Conservation (phyloP, 1,140 invertebrate species). For the Cardiocondyla obscurior region DNA sequence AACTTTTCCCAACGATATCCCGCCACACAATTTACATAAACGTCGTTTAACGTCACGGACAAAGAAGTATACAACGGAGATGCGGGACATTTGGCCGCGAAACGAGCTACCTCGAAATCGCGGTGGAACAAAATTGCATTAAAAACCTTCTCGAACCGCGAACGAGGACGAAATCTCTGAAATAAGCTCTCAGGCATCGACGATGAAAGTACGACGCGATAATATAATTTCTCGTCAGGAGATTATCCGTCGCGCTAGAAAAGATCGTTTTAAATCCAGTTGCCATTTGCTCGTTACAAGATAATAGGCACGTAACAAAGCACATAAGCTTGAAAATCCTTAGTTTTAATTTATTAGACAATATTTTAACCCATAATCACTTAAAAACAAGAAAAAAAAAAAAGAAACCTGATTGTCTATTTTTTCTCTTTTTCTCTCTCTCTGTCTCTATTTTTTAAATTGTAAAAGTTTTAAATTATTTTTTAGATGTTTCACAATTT, state of each 20-base stretch:
- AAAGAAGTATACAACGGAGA: background rate
- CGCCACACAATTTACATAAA: constrained; percentile 12
- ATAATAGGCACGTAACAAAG: constrained; percentile 10
- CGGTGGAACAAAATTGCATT: constrained; percentile 17
- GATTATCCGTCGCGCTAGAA: background rate
- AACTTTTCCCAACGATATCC: background rate
- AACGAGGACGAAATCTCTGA: constrained; percentile 22
- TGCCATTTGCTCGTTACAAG: background rate
- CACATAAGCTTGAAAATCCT: background rate
- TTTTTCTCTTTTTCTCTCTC: too few relatives aligned
- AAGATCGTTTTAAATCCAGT: constrained; percentile 22
- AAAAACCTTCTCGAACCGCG: constrained; percentile 7
- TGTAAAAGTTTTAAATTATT: background rate
- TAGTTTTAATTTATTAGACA: background rate
- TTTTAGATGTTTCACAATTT: background rate
- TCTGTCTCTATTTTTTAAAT: too few relatives aligned
- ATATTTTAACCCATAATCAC: background rate
- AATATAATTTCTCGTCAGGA: constrained; percentile 43
- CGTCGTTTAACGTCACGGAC: constrained; percentile 1
- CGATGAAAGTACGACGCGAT: constrained; percentile 17
- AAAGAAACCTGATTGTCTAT: background rate
- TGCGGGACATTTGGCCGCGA: background rate
- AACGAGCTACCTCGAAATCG: constrained; percentile 13
- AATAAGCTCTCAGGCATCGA: constrained; percentile 37
- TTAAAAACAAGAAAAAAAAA: too few relatives aligned